Base-by-base conservation (phyloP, 2,113 vertebrate genomes). In the Ondatra zibethicus region DNA sequence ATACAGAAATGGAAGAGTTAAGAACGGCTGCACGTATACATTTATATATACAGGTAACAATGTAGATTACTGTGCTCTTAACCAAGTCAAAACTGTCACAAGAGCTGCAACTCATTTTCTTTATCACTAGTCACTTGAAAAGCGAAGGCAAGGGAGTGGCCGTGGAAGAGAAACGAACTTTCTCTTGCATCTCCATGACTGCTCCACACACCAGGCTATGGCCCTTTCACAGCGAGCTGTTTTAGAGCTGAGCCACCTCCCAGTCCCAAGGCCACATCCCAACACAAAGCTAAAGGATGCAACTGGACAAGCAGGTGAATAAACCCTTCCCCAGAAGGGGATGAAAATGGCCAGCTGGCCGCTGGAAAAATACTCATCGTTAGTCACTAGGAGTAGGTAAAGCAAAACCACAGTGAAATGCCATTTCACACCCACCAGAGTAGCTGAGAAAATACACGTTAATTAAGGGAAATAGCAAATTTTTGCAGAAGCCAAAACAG, bases 371-470 rank as follows among this genome's bases (percentile, higher is more conserved):
- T 11, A 0, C 55, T 75, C 14, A 12, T n/a, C 42, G 58, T 66
- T 92, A 91, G 70, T 96, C 73, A 68, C 55, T 39, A 92, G 21
- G 55, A 17, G 89, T 75, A 84, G 42, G 61, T 45, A 91, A 78
- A 86, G 47, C 5, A 47, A 93, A 97, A 89, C 52, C 92, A 89
- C 68, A 94, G 10, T 47, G 39, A 94, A 36, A 87, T 14, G 66
- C 5, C 13, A 86, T 58, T 73, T 93, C 42, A 96, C 21, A 84
- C 47, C 16, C 42, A 75, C 78, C 39, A 89, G 50, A 52, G 73
- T 42, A 27, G 1, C 31, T 14, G 25, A 9, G 52, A 75, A 58
- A 66, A 50, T n/a, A 65, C 17, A 61, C 33, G 68, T 84, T 47
- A 65, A 68, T 27, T 81, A 75, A 25, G 5, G 14, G 42, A 94